Evolutionary conservation across 2,113 vertebrate genomes (phyloP), one percentile per base, ranked within the genome.

Genomic region (Eolophus roseicapilla): DNA sequence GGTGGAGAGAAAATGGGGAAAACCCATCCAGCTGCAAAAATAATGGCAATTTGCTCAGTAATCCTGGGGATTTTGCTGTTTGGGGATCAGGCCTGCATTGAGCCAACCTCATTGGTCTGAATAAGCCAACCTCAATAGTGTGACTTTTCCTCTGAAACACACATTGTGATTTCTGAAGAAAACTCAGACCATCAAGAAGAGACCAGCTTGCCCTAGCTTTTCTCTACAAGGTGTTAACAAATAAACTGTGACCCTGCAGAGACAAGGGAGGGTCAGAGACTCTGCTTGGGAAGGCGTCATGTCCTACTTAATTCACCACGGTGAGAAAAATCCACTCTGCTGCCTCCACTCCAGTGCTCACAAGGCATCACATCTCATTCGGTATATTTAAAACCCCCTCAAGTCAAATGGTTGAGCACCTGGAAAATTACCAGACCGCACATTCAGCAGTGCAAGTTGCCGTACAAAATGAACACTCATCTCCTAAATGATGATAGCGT

Each of bases 371-470:
- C 81, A 71, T 95, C 81, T 82, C 81, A 84, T 89, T 67, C 11
- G 1, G 84, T 28, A 7, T 14, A 35, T 37, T 86, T 52, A 21
- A 70, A 93, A 90, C 73, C 8, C 83, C 43, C 84, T 89, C 65
- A 7, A 91, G 81, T 87, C 81, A 79, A 82, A 84, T 3, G 13
- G 33, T 57, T 12, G 20, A 92, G 81, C 14, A 91, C 87, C 93
- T 86, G 93, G 81, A 95, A 95, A 95, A 95, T 92, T 33, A 84
- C n/a, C 73, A 77, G 13, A 14, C 25, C 1, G 4, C 91, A 12
- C 0, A 0, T 83, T 84, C 28, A 10, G 50, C n/a, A 57, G 69
- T 0, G 0, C 49, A 27, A 43, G 35, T 19, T 7, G 0, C 47
- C 3, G 2, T 65, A 17, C 35, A 3, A 64, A 65, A 33, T 10